phyloP scores from a whole-genome alignment of 2,113 vertebrate species.

The Dicaeum eximium region DNA sequence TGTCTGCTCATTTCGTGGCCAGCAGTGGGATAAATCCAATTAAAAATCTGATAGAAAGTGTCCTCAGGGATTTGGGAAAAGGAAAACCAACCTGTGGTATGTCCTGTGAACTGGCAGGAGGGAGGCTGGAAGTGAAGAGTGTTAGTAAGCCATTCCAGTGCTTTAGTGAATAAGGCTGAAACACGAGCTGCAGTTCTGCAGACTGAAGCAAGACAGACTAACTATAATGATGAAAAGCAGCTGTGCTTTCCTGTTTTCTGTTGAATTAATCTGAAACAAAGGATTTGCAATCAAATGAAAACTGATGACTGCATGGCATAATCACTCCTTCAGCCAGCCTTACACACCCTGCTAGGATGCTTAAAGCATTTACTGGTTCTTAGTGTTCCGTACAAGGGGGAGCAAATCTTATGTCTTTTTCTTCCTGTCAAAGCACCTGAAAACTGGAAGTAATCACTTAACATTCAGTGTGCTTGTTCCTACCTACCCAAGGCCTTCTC shows the following conservation, averaged over 20 bases:
- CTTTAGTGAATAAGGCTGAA: neutral
- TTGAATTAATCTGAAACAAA: neutral
- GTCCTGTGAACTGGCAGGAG: neutral
- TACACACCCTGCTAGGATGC: neutral
- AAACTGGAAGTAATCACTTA: neutral
- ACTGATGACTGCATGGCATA: neutral
- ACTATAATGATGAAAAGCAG: neutral
- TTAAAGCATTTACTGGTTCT: neutral
- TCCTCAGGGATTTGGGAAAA: neutral
- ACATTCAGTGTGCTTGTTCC: neutral
- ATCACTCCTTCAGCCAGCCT: neutral
- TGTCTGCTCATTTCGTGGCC: neutral
- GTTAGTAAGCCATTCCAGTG: neutral
- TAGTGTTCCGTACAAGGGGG: neutral
- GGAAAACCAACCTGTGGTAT: neutral
- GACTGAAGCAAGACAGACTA: neutral
- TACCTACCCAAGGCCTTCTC: neutral
- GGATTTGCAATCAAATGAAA: neutral
- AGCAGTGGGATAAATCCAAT: neutral
- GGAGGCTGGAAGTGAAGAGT: neutral
- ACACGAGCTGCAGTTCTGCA: neutral
- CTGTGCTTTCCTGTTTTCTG: neutral
- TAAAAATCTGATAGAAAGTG: neutral
- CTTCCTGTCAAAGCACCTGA: neutral
- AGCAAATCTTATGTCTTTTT: neutral